Evolutionary conservation across 2,113 vertebrate genomes (phyloP).

Genomic region (Butorides virescens): DNA sequence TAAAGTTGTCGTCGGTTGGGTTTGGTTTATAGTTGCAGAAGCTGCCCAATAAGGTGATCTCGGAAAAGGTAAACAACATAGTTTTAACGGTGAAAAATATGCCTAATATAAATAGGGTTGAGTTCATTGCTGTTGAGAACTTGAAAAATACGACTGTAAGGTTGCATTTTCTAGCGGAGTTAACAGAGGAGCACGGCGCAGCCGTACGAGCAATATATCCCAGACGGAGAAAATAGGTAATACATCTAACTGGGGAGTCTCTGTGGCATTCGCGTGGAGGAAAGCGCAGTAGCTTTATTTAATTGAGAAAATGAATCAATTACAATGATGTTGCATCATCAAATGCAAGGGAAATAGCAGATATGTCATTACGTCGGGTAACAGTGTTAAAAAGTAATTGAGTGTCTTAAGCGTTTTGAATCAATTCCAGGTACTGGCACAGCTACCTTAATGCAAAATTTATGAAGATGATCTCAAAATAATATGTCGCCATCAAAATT

Average conservation of each 20-base stretch:
- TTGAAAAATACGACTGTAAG: slow-evolving; percentile 61
- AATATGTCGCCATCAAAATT: slow-evolving; percentile 60
- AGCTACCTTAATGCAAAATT: slow-evolving; percentile 75
- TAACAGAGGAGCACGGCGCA: slow-evolving; percentile 61
- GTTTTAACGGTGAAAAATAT: slow-evolving; percentile 75
- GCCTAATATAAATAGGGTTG: slow-evolving; percentile 70
- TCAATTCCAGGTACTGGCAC: slow-evolving; percentile 71
- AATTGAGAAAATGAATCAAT: slow-evolving; percentile 85
- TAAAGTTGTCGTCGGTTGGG: slow-evolving; percentile 24
- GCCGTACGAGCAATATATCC: slow-evolving; percentile 62
- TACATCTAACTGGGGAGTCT: slow-evolving; percentile 59
- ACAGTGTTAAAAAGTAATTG: slow-evolving; percentile 73
- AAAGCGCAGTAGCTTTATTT: slow-evolving; percentile 73
- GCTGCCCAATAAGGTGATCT: slow-evolving; percentile 18
- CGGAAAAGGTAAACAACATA: slow-evolving; percentile 70
- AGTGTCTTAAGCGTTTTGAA: slow-evolving; percentile 74
- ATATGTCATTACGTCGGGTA: slow-evolving; percentile 60
- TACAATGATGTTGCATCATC: slow-evolving; percentile 72
- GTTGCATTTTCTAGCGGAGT: slow-evolving; percentile 60
- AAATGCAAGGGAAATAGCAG: slow-evolving; percentile 55
- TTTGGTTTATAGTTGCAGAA: slow-evolving; percentile 56
- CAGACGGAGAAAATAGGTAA: slow-evolving; percentile 50
- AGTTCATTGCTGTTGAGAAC: slow-evolving; percentile 43
- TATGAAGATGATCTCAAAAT: slow-evolving; percentile 72
- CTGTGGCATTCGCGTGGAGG: slow-evolving; percentile 54